A percentile compares a stretch with the other conserved stretches of the same genome.
Evolutionary conservation across 2,888 invertebrate genomes (phyloP).

Genomic region (Chrysina gloriosa): DNA sequence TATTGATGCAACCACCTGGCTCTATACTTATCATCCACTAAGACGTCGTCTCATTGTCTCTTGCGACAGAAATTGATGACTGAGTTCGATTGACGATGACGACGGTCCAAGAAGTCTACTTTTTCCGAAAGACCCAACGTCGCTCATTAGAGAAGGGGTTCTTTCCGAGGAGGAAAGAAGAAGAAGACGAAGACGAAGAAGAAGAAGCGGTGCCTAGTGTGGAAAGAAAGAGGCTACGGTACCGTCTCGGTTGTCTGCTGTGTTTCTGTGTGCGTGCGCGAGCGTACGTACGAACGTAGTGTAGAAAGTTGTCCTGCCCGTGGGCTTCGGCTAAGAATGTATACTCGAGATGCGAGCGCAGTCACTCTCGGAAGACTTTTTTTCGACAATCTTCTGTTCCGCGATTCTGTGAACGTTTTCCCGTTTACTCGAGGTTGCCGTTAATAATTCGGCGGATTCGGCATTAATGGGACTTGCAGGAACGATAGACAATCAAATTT

Average conservation of each 20-base stretch:
- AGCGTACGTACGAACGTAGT: conserved; percentile 5
- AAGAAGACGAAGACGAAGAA: conserved; percentile 17
- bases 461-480: not conserved
- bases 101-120: conserved; percentile 31
- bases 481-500: conserved; percentile 27
- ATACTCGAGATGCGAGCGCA: conserved; percentile 44
- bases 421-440: not conserved
- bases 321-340: conserved; percentile 43
- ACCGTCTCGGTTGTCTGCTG: not conserved
- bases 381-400: conserved; percentile 11
- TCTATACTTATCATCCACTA: conserved; percentile 10
- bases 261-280: not conserved
- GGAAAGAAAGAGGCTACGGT: conserved; percentile 40
- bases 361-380: conserved; percentile 30
- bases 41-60: conserved; percentile 20
- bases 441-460: not conserved
- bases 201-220: conserved; percentile 31
- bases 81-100: conserved; percentile 21
- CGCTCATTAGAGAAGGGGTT: conserved; percentile 18
- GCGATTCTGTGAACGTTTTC: conserved; percentile 3
- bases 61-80: conserved; percentile 25
- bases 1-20: conserved; percentile 5
- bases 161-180: conserved; percentile 1
- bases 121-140: conserved; percentile 28
- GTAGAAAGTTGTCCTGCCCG: conserved; percentile 44